A percentile compares a stretch with the other conserved stretches of the same genome.
Evolutionary conservation across 2,113 vertebrate genomes (phyloP).

Genomic region (Muntiacus muntjak): DNA sequence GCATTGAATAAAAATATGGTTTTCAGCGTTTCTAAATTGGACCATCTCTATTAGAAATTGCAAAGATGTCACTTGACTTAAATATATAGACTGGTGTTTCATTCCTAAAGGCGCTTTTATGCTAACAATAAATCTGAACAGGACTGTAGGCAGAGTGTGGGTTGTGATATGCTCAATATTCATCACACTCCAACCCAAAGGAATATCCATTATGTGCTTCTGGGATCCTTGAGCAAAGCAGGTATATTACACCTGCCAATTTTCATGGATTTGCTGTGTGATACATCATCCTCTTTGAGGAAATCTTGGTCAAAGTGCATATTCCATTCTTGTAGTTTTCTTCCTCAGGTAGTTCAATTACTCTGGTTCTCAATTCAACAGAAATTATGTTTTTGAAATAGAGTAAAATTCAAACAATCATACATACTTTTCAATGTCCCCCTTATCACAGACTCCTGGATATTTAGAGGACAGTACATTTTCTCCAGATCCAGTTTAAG

Average conservation of each 20-base stretch:
- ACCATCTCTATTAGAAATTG: slow-evolving; percentile 71
- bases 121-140: slow-evolving; percentile 71
- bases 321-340: background rate
- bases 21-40: slow-evolving; percentile 61
- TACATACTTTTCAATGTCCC: background rate
- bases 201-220: slow-evolving; percentile 42
- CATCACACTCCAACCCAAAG: slow-evolving; percentile 69
- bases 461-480: background rate
- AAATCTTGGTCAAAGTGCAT: background rate
- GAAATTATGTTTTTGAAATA: background rate
- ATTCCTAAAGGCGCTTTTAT: slow-evolving; percentile 73
- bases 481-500: background rate
- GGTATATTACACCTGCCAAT: slow-evolving; percentile 48
- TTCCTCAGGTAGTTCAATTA: background rate
- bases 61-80: slow-evolving; percentile 74
- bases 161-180: slow-evolving; percentile 65
- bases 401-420: background rate
- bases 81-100: slow-evolving; percentile 64
- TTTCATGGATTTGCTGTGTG: slow-evolving; percentile 29
- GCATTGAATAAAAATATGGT: background rate
- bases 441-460: background rate
- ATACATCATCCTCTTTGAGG: background rate
- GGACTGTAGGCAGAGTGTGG: slow-evolving; percentile 54
- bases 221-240: slow-evolving; percentile 23
- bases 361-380: background rate